Evolutionary conservation across 2,888 invertebrate species (phyloP).

Genomic region (Caenorhabditis becei): DNA sequence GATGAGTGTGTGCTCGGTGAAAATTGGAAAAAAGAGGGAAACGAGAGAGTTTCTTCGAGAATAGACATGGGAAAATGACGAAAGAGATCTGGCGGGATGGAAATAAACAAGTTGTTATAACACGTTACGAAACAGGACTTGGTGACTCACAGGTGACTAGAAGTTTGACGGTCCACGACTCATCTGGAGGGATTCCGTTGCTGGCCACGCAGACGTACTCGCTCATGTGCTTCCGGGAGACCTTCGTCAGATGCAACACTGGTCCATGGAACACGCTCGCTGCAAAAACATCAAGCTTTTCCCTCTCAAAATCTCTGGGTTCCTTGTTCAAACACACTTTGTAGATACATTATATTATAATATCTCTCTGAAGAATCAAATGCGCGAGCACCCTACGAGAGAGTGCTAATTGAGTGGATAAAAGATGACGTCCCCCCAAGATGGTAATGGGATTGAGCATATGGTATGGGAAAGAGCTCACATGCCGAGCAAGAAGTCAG

Average conservation of each 20-base stretch:
- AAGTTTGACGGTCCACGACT: constrained; percentile 80
- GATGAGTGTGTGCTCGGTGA: constrained; percentile 30
- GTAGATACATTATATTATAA: neutral
- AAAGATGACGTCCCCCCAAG: constrained; percentile 30
- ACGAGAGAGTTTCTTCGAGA: neutral
- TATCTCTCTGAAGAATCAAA: constrained; percentile 25
- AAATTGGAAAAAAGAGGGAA: constrained; percentile 28
- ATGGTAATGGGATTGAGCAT: constrained; percentile 63
- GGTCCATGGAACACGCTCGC: constrained; percentile 79
- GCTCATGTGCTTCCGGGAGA: constrained; percentile 80
- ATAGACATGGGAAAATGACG: neutral
- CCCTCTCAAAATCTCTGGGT: neutral
- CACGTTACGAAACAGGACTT: constrained; percentile 4
- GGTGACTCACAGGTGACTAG: constrained; percentile 79
- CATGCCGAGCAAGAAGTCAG: constrained; percentile 41
- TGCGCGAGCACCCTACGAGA: constrained; percentile 15
- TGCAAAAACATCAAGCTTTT: constrained; percentile 59
- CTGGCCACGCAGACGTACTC: constrained; percentile 81
- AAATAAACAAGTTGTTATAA: constrained; percentile 31
- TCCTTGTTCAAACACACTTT: constrained; percentile 34
- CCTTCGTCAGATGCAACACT: constrained; percentile 75
- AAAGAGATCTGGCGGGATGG: neutral
- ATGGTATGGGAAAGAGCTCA: constrained; percentile 50
- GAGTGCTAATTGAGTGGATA: constrained; percentile 61
- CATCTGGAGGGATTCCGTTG: constrained; percentile 81